phyloP scores from a whole-genome alignment of 1,140 invertebrate species.

The Dryas iulia region DNA sequence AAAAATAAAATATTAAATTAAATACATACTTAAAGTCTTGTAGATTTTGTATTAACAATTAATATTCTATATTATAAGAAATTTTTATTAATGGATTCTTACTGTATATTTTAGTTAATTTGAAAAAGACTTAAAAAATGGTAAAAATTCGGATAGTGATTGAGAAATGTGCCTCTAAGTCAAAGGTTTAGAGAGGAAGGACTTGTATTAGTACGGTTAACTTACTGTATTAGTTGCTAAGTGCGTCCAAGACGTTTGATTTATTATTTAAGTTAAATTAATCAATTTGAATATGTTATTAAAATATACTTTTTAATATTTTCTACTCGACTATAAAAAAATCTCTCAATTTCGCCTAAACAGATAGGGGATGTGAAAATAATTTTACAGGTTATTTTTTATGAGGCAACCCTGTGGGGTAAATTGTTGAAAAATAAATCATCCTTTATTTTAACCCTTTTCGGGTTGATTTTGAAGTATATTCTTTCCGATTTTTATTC shows the following conservation, averaged over 20 bases:
- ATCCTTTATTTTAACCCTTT: no score
- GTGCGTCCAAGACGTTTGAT: constrained; percentile 52
- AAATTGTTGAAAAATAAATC: no score
- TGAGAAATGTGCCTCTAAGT: constrained; percentile 21
- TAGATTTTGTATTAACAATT: not conserved
- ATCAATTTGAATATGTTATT: not conserved
- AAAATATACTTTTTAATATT: not conserved
- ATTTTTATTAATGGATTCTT: no score
- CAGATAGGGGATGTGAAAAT: no score
- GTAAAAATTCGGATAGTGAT: constrained; percentile 4
- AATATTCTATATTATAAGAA: not conserved
- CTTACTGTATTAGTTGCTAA: constrained; percentile 32
- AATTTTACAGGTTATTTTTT: no score
- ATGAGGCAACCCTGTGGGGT: no score
- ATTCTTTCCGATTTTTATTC: no score
- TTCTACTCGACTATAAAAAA: not conserved
- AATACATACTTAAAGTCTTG: not conserved
- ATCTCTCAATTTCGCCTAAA: no score
- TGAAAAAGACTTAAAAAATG: no score
- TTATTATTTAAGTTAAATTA: not conserved
- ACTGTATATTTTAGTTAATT: no score
- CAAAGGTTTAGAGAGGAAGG: constrained; percentile 3
- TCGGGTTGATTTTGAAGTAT: no score
- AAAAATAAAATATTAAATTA: not conserved
- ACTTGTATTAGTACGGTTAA: constrained; percentile 6